Base-by-base conservation (phyloP, 2,888 invertebrate species). In the Stegana nigrithorax region DNA sequence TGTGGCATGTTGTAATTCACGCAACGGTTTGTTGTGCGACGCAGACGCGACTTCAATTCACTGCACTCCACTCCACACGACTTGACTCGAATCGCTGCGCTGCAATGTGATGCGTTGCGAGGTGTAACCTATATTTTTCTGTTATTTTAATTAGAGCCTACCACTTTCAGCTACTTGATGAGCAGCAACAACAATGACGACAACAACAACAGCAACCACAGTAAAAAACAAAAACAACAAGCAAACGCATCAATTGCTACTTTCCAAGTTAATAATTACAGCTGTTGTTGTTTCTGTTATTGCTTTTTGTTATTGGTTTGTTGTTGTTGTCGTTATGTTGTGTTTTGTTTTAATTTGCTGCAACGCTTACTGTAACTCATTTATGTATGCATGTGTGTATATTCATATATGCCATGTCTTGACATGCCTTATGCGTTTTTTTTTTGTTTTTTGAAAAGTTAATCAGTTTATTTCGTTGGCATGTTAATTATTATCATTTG, bases 61-160 rank as follows among this genome's bases (percentile, higher is more conserved):
- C 17, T 39, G 39, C 39, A 39, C 39, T 39, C 5, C 39, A n/a
- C n/a, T n/a, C n/a, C 14, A 39, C 39, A 39, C 39, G 6, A 39
- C 39, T 39, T 39, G 39, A 39, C 39, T 39, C 14, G 39, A 39
- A 17, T 39, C 39, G 17, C n/a, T n/a, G 36, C 10, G n/a, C 10
- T 47, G 12, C 25, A n/a, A 47, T 14, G 12, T 17, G 47, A 47
- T 12, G 23, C 25, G 29, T 19, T 55, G 12, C 69, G 67, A 73
- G 72, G 71, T 71, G 75, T 74, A 73, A 77, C 77, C 71, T 69
- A 74, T 69, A 72, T 75, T 70, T 70, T 71, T 64, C 66, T 64
- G 66, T 70, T 70, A 66, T 73, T 73, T 72, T 73, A 73, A 73
- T 73, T 73, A 73, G 69, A 71, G 73, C 63, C 69, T 73, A 67